Conservation (phyloP, 1,140 invertebrate genomes). For the Planococcus citri region DNA sequence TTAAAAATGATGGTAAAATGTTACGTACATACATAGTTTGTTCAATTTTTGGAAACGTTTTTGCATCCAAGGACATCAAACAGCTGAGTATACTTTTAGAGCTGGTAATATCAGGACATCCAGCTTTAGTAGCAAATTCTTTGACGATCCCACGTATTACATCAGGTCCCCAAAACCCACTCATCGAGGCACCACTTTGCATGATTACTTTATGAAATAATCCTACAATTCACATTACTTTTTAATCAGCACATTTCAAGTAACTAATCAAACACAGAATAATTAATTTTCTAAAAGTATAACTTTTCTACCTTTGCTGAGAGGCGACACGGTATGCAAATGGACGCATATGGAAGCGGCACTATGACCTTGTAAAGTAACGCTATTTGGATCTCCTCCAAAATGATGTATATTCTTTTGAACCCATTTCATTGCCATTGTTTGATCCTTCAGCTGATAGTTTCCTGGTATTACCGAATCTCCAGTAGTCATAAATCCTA, state of each 20-base stretch:
- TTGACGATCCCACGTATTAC: background rate
- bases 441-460: slow-evolving; percentile 47
- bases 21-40: background rate
- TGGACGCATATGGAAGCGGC: slow-evolving; percentile 33
- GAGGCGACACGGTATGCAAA: slow-evolving; percentile 30
- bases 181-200: too few species aligned
- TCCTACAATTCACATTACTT: background rate
- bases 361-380: slow-evolving; percentile 38
- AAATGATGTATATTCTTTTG: slow-evolving; percentile 34
- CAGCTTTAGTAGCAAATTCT: slow-evolving; percentile 14
- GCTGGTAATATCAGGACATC: background rate
- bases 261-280: too few species aligned
- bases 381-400: slow-evolving; percentile 35
- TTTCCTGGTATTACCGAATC: slow-evolving; percentile 48
- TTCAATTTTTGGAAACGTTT: background rate
- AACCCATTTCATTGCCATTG: slow-evolving; percentile 36
- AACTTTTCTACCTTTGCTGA: background rate
- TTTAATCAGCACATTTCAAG: too few species aligned
- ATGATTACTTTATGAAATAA: too few species aligned
- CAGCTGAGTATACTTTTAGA: background rate
- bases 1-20: background rate
- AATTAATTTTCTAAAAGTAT: too few species aligned
- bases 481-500: slow-evolving; percentile 42
- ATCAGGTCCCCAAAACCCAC: background rate
- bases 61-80: slow-evolving; percentile 2